phyloP scores from a whole-genome alignment of 2,113 vertebrate genomes.

The human (Homo sapiens) region GRCh38 chr15:78643501-78644000 shows the following conservation, averaged over 20 bases:
- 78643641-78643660: background rate
- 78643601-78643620: background rate
- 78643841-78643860: background rate
- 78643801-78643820: background rate
- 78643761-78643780: background rate
- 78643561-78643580: background rate
- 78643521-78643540: background rate
- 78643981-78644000: too few relatives aligned
- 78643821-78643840: background rate
- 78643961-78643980: too few relatives aligned
- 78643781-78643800: background rate
- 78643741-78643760: background rate
- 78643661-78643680: background rate
- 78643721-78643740: background rate
- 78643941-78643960: too few relatives aligned
- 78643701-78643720: background rate
- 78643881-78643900: too few relatives aligned
- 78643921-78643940: too few relatives aligned
- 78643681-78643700: background rate
- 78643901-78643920: too few relatives aligned
- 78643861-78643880: background rate
- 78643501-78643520: background rate
- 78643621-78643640: background rate
- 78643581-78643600: background rate
- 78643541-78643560: background rate